These are phyloP conservation scores for Chromoteleia sp. DNA, from an alignment of 2,888 invertebrate species.

Conservation along the genomic window DNA sequence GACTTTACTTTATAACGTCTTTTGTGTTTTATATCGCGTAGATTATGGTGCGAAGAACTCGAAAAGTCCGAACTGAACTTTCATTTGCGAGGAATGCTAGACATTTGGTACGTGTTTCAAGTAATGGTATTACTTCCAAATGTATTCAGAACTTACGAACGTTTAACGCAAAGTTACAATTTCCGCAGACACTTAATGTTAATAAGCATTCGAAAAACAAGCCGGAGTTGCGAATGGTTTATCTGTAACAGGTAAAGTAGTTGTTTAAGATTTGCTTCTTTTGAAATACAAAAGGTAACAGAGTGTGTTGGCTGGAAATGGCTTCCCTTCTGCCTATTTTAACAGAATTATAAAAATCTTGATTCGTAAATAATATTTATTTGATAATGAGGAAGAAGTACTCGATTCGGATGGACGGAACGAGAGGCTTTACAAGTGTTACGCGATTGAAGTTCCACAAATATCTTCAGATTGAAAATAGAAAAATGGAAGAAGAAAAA, in stretches of 20 bases:
- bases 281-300: no score
- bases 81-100: conserved; percentile 31
- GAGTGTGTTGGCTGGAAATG: no score
- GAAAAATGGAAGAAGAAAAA: no score
- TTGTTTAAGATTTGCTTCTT: no score
- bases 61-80: conserved; percentile 6
- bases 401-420: no score
- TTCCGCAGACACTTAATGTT: conserved; percentile 2
- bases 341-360: no score
- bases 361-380: no score
- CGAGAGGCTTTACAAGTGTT: no score
- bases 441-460: no score
- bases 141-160: conserved; percentile 15
- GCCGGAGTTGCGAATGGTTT: not conserved
- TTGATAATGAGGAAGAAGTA: no score
- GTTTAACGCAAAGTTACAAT: conserved; percentile 13
- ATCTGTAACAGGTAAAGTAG: not conserved
- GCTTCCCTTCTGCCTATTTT: no score
- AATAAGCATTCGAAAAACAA: conserved; percentile 4
- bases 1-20: conserved; percentile 31
- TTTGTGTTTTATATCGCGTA: conserved; percentile 26
- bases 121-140: conserved; percentile 22
- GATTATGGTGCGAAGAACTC: conserved; percentile 9
- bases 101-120: conserved; percentile 32
- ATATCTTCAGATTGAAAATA: no score